phyloP scores from a whole-genome alignment of 2,113 vertebrate genomes.

The Dipodomys spectabilis region DNA sequence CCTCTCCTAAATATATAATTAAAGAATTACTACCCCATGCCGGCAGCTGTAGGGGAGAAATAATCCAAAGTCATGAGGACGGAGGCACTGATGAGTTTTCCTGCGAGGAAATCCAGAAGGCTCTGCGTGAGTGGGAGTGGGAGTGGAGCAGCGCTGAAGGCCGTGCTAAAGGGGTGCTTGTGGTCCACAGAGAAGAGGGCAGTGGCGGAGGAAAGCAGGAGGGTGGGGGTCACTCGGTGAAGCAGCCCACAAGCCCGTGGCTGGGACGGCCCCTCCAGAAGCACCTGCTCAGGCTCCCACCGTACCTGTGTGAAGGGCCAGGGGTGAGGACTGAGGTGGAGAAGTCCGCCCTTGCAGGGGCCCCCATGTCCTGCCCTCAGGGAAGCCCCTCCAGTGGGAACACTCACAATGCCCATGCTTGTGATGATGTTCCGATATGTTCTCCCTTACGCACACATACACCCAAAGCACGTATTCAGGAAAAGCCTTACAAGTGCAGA shows the following conservation, averaged over 20 bases:
- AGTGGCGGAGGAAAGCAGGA: not conserved
- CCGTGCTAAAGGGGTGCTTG: no score
- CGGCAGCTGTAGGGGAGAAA: not conserved
- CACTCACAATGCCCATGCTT: not conserved
- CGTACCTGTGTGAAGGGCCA: not conserved
- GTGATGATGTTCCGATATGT: not conserved
- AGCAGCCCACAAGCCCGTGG: not conserved
- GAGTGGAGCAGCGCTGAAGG: not conserved
- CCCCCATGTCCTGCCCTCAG: not conserved
- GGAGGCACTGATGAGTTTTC: not conserved
- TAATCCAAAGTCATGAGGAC: not conserved
- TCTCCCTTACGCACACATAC: not conserved
- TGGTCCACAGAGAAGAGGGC: not conserved
- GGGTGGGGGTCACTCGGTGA: not conserved
- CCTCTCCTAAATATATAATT: not conserved
- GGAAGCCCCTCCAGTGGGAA: not conserved
- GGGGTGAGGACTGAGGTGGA: not conserved
- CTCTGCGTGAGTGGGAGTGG: not conserved
- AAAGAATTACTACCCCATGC: not conserved
- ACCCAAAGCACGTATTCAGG: not conserved
- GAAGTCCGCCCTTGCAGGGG: not conserved
- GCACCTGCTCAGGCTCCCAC: no score
- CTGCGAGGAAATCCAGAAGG: not conserved
- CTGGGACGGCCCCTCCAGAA: not conserved
- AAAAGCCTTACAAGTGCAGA: not conserved